Base-by-base conservation (phyloP, 2,113 vertebrate species). In the Caranx melampygus region DNA sequence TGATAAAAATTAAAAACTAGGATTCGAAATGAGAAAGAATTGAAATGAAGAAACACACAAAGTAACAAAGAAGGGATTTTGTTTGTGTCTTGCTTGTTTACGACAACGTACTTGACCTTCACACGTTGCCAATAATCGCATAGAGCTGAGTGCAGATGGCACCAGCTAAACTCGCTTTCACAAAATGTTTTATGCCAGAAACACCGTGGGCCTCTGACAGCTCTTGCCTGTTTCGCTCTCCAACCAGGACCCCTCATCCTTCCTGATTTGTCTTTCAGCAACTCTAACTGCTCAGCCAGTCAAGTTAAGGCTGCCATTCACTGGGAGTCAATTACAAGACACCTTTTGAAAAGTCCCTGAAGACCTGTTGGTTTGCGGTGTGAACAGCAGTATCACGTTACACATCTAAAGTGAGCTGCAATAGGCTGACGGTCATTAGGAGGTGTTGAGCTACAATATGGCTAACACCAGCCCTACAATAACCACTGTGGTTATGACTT, bases 301-400 rank as follows among this genome's bases (percentile, higher is more conserved):
- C 64, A 69, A 69, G 74, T 83, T 70, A 37, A 82, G 45, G 52
- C 68, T 49, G 18, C 45, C 65, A 51, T 78, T 88, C 45, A 51
- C 76, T 63, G 66, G 75, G 67, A 88, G 67, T 79, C 71, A 78
- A 78, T 85, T 77, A 87, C 78, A 66, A 72, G 65, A 81, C 77
- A 83, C 58, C 62, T 85, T 40, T 89, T 74, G 62, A 88, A 75
- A 87, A 63, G 79, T 82, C 88, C 86, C 88, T 13, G 34, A 84
- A 88, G 88, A 81, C 88, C 75, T 91, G 79, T 87, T 87, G 81
- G 72, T 81, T 86, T 86, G 86, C 72, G 76, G 84, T 89, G 83
- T 70, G 85, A 79, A 87, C 87, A 85, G 78, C 65, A 0, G 86
- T 61, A 62, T 87, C 69, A 6, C 42, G 16, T 91, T 87, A 84